Evolutionary conservation across 2,113 vertebrate species (phyloP).

Genomic region (Brienomyrus brachyistius): DNA sequence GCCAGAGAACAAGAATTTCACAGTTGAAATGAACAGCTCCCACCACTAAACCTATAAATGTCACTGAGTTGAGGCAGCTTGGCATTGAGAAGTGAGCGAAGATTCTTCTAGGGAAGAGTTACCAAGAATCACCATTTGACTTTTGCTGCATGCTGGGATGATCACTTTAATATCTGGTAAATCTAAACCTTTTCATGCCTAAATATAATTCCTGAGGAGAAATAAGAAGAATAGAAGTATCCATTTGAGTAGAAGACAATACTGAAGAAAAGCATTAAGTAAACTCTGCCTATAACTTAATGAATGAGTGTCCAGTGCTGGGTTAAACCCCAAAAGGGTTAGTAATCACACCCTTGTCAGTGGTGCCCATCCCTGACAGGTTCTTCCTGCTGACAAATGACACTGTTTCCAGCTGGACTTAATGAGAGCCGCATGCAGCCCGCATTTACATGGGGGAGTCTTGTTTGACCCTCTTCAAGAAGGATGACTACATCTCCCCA

Average conservation of each 20-base stretch:
- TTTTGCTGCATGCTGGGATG: not conserved
- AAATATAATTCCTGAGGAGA: not conserved
- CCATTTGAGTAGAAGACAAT: not conserved
- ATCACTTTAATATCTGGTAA: not conserved
- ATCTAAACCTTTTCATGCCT: no score
- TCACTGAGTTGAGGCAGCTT: not conserved
- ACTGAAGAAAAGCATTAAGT: not conserved
- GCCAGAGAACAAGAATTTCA: not conserved
- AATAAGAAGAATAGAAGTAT: not conserved
- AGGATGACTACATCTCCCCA: conserved; percentile 14
- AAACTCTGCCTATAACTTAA: not conserved
- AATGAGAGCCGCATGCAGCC: conserved; percentile 45
- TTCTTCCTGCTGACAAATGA: conserved; percentile 46
- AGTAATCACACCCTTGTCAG: conserved; percentile 19
- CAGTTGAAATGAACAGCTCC: not conserved
- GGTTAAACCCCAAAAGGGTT: not conserved
- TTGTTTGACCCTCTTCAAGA: conserved; percentile 6
- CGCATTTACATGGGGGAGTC: not conserved
- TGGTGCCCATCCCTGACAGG: conserved; percentile 38
- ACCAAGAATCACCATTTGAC: not conserved
- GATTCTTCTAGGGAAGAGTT: not conserved
- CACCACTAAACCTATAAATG: not conserved
- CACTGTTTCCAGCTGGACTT: conserved; percentile 43
- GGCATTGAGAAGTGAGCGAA: not conserved
- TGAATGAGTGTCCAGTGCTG: not conserved